Evolutionary conservation across 2,797 vertebrate species (phyloP).

Genomic region (Rhodeus uyekii): DNA sequence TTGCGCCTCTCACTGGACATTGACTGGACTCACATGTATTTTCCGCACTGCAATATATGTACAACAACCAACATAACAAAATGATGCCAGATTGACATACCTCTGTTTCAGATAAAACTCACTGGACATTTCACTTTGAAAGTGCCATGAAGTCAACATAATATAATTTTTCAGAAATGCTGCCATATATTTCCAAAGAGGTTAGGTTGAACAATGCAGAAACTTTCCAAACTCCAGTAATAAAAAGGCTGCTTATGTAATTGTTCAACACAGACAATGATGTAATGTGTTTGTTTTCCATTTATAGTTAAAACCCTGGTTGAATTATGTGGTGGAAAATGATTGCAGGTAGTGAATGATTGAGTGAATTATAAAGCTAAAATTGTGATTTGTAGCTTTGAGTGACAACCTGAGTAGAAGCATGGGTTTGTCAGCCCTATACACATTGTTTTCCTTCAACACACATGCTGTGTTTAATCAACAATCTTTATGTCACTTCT

Average conservation of each 20-base stretch:
- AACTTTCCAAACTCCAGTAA: not conserved
- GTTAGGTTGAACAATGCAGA: not conserved
- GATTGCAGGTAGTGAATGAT: not conserved
- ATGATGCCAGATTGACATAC: no score
- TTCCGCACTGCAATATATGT: no score
- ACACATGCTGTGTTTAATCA: constrained; percentile 47
- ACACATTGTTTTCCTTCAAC: constrained; percentile 28
- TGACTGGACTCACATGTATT: no score
- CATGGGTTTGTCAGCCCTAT: not conserved
- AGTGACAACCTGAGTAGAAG: constrained; percentile 23
- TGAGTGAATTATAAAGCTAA: not conserved
- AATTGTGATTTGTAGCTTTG: not conserved
- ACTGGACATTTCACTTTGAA: not conserved
- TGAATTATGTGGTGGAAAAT: not conserved
- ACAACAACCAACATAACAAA: no score
- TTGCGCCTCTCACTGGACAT: no score
- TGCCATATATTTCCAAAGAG: not conserved
- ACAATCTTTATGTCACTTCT: constrained; percentile 28
- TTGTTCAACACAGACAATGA: not conserved
- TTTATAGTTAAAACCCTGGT: not conserved
- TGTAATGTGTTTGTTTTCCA: not conserved
- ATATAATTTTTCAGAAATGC: not conserved
- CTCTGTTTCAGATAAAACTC: not conserved
- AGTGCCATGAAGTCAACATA: not conserved
- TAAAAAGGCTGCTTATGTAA: not conserved